Conservation (phyloP, 1,140 invertebrate species). For the Scaptomyza hsui region DNA sequence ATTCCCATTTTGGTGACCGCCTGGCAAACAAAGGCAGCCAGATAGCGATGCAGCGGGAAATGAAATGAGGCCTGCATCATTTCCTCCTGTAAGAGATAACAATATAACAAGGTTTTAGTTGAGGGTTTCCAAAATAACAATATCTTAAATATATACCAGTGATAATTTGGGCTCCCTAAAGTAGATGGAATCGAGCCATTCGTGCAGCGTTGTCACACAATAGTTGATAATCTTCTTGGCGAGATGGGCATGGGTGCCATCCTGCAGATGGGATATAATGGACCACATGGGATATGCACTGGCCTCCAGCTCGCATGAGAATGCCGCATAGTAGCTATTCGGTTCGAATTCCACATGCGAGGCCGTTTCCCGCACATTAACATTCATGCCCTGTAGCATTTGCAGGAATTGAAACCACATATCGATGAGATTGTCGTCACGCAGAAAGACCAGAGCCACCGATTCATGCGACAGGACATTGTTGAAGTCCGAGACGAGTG, state of each 20-base stretch:
- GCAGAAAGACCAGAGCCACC: conserved; percentile 95
- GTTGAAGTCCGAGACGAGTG: conserved; percentile 97
- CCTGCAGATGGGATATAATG: conserved; percentile 93
- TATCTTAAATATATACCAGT: conserved; percentile 62
- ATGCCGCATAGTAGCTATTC: conserved; percentile 98
- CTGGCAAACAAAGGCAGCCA: conserved; percentile 96
- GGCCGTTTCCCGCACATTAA: conserved; percentile 94
- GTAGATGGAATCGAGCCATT: conserved; percentile 94
- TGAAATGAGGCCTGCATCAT: conserved; percentile 96
- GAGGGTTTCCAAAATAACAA: neutral
- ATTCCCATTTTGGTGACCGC: conserved; percentile 93
- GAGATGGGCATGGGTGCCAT: conserved; percentile 88
- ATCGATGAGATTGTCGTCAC: conserved; percentile 92
- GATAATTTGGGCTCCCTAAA: conserved; percentile 89
- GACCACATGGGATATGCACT: conserved; percentile 99
- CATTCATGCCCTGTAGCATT: conserved; percentile 99
- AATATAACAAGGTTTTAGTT: neutral
- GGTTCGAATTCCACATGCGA: conserved; percentile 98
- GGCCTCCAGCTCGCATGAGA: conserved; percentile 97
- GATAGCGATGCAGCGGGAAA: conserved; percentile 96
- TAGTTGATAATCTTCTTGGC: conserved; percentile 90
- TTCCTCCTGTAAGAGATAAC: conserved; percentile 87
- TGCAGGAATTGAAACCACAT: conserved; percentile 98
- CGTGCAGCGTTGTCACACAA: conserved; percentile 90
- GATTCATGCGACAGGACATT: conserved; percentile 97